Evolutionary conservation across 53 echinoderm and acorn worm genomes (phyloP), one percentile per base, ranked within the genome.

Genomic region (Arbacia lixula): DNA sequence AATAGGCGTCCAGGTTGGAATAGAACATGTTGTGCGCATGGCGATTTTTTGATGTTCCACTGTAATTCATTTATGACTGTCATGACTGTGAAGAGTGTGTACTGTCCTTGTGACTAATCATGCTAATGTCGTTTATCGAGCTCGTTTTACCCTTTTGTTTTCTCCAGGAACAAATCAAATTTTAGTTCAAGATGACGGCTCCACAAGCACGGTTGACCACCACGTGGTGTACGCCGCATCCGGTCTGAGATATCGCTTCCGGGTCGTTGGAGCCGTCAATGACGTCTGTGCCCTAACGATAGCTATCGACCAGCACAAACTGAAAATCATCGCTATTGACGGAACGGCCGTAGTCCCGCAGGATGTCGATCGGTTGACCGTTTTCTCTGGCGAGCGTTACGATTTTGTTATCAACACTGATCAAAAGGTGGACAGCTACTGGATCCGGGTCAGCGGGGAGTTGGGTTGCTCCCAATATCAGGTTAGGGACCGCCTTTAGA

Each of bases 281-380:
- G 89, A 88, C 55, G 86, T 91, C 42, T 94, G 94, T 34, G 33
- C 98, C 2, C 71, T 97, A 12, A 85, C 84, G 41, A 52, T 97
- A 0, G 94, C 98, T 3, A 81, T 97, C 11, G 98, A 92, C 68
- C 53, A 86, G 37, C 98, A 97, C 84, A 90, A 65, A 11, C 40
- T 97, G 38, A 79, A 58, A 3, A 83, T 97, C 16, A 94, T 97
- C 12, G 94, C 98, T 1, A 92, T 88, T 55, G 98, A 97, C 84
- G 98, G 98, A 10, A 75, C 76, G 2, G 63, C 92, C 0, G 17
- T 94, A 1, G 55, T 56, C 8, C 92, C 90, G 0, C 19, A 68
- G 19, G 49, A 38, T 28, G 85, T 91, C 0, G 94, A 97, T 58
- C 61, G 79, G 8, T 87, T 90, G 66, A 86, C 92, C 20, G 84